Evolutionary conservation across 1,140 invertebrate genomes (phyloP), one percentile per base, ranked within the genome.

Genomic region (Drosophila sp.): DNA sequence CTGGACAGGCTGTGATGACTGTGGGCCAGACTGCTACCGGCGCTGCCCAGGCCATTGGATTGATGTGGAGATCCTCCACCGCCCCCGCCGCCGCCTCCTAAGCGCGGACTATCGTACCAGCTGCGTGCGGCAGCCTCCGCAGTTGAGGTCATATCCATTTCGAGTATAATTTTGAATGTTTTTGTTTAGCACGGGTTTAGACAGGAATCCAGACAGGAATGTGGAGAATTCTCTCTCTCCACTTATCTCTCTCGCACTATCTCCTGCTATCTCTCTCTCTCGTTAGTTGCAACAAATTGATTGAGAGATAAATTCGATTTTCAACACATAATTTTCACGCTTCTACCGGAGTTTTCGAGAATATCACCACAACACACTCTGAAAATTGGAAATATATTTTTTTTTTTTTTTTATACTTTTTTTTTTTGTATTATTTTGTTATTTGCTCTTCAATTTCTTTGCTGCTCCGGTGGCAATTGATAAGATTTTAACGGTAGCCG

Each of bases 81-180:
- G 44, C 80, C 81, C 38, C 81, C 80, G 58, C 64, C 76, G 38
- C 80, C 80, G 56, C 90, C 86, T 47, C 90, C 87, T 72, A 92
- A 79, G 56, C 91, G 90, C 76, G 91, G 91, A 91, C 81, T 92
- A 38, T 92, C 91, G 50, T 92, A 92, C 91, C 91, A 92, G 80
- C 91, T 92, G 83, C 91, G 91, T 64, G 91, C 91, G 83, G 91
- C 91, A 90, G 91, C 91, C 84, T 92, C 91, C 82, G 91, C 91
- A 84, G 91, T 92, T 81, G 91, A 92, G 76, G 91, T 92, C 91
- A 92, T 92, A 91, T 92, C 91, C 91, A 92, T 92, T 90, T 92
- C 90, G 89, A 92, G 90, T 90, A 91, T 91, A 91, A 91, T 91
- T 87, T 91, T 91, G 90, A 91, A 86, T 70, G 82, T 71, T 90